phyloP scores from a whole-genome alignment of 2,888 invertebrate species.

The Ametastegia equiseti region DNA sequence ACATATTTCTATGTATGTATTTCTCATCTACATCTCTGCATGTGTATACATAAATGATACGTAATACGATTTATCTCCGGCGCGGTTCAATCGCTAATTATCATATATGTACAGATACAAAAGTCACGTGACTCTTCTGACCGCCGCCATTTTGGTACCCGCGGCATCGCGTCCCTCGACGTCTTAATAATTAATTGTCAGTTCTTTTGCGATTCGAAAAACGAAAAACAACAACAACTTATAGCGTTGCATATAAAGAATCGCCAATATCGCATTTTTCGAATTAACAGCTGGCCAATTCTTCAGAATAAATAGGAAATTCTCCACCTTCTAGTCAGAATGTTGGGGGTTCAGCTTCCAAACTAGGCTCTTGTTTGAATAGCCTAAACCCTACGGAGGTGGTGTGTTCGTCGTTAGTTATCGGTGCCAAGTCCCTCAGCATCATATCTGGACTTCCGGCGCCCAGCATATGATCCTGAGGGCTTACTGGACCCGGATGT shows the following conservation, averaged over 20 bases:
- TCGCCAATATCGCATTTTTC: not conserved
- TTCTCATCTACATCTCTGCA: too few relatives aligned
- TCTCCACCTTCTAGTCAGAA: conserved; percentile 71
- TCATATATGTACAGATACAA: too few relatives aligned
- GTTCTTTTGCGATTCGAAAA: too few relatives aligned
- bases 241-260: not conserved
- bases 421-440: conserved; percentile 76
- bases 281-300: conserved; percentile 39
- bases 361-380: conserved; percentile 79
- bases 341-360: conserved; percentile 76
- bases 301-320: conserved; percentile 40
- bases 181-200: too few relatives aligned
- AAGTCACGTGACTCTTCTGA: too few relatives aligned
- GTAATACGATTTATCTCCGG: too few relatives aligned
- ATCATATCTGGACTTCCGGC: conserved; percentile 76
- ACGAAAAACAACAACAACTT: too few relatives aligned
- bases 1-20: too few relatives aligned
- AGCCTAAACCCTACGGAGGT: conserved; percentile 66
- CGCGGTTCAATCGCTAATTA: too few relatives aligned
- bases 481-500: conserved; percentile 71
- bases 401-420: conserved; percentile 73
- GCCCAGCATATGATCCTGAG: conserved; percentile 71
- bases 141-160: too few relatives aligned
- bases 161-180: too few relatives aligned
- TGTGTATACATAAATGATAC: too few relatives aligned